These are phyloP conservation scores for Vidua chalybeata DNA, from an alignment of 2,113 vertebrate genomes.

Conservation along the genomic window DNA sequence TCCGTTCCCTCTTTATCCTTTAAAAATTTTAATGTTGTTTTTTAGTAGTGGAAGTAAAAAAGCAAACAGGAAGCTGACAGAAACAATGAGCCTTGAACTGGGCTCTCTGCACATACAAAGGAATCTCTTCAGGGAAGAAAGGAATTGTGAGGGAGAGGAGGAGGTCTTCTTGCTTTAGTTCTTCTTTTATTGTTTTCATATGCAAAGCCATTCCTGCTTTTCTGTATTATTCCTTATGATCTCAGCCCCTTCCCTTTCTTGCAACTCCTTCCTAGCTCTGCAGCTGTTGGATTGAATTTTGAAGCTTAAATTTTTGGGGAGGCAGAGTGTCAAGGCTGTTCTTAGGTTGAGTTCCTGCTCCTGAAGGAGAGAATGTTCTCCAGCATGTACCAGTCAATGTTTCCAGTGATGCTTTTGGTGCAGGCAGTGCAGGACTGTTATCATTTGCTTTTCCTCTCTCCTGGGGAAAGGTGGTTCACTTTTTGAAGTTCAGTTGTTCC, in stretches of 20 bases:
- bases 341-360: background rate
- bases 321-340: background rate
- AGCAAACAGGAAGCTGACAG: slow-evolving; percentile 71
- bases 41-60: slow-evolving; percentile 61
- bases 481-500: background rate
- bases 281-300: background rate
- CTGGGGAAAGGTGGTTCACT: background rate
- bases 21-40: slow-evolving; percentile 29
- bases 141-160: background rate
- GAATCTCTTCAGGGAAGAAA: slow-evolving; percentile 32
- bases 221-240: slow-evolving; percentile 5
- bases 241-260: background rate
- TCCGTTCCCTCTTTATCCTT: background rate
- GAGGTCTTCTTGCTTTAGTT: slow-evolving; percentile 33
- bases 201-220: slow-evolving; percentile 36
- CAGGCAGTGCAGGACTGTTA: background rate
- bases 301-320: background rate
- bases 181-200: slow-evolving; percentile 20
- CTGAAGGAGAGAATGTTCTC: background rate
- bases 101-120: slow-evolving; percentile 34
- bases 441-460: background rate
- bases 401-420: background rate
- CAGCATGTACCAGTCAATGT: background rate
- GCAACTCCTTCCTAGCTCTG: background rate
- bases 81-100: slow-evolving; percentile 70